Conservation (phyloP, 2,888 invertebrate genomes). For the Euspilapteryx auroguttella region DNA sequence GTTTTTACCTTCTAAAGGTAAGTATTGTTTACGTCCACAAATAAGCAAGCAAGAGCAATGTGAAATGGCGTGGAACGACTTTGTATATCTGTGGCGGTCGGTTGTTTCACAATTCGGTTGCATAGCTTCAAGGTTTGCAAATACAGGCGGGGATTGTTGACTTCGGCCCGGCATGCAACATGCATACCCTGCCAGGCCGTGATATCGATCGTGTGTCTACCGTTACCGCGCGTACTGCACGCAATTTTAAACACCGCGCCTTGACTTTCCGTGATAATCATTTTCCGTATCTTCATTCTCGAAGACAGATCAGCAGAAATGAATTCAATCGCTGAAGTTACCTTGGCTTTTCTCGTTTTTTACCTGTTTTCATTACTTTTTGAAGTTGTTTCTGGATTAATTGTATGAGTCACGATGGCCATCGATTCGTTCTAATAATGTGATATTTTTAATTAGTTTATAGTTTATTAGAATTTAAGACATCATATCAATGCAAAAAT, state of each 20-base stretch:
- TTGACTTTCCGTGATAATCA: neutral
- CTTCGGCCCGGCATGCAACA: conserved; percentile 6
- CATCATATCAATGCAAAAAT: conserved; percentile 41
- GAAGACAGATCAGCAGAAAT: conserved; percentile 20
- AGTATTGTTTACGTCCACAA: no score
- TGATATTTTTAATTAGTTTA: conserved; percentile 27
- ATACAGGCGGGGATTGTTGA: neutral
- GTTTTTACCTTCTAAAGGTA: no score
- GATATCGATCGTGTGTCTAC: conserved; percentile 26
- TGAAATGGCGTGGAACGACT: neutral
- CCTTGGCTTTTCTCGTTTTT: conserved; percentile 42
- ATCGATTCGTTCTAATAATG: no score
- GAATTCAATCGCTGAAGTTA: conserved; percentile 52
- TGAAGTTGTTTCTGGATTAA: conserved; percentile 46
- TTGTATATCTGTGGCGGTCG: neutral
- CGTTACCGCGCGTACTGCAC: conserved; percentile 13
- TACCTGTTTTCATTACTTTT: conserved; percentile 49
- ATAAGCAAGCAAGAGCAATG: neutral
- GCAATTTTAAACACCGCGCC: conserved; percentile 4
- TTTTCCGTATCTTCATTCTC: no score
- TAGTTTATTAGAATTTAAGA: conserved; percentile 24
- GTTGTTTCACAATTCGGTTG: conserved; percentile 12
- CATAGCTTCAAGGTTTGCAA: conserved; percentile 24
- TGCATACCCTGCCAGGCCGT: conserved; percentile 31
- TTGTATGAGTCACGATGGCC: no score